Conservation (phyloP, 2,797 vertebrate species). For the Tiaroga cobitis region DNA sequence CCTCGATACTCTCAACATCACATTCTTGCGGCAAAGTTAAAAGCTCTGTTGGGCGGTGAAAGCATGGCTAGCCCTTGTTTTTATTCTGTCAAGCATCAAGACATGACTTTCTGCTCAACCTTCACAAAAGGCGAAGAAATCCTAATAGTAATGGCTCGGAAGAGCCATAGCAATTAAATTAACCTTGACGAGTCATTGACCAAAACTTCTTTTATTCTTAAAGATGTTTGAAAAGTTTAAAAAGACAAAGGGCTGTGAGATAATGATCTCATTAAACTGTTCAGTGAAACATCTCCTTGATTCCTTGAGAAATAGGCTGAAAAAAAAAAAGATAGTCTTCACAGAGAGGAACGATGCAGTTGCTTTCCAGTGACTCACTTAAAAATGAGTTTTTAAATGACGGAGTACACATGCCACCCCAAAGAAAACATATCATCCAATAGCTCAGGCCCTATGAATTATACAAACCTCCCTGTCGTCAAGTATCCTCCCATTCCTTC, state of each 20-base stretch:
- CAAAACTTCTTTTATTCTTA: conserved; percentile 68
- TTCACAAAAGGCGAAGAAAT: conserved; percentile 61
- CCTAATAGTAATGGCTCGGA: conserved; percentile 74
- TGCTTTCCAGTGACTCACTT: conserved; percentile 59
- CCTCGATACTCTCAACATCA: background rate
- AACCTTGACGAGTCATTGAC: conserved; percentile 75
- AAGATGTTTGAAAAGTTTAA: conserved; percentile 67
- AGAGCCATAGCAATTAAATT: conserved; percentile 79
- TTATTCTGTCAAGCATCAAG: conserved; percentile 1
- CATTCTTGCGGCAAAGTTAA: background rate
- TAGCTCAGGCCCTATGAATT: conserved; percentile 79
- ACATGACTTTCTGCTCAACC: background rate
- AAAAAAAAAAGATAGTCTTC: background rate
- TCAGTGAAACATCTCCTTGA: conserved; percentile 51
- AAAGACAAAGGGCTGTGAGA: conserved; percentile 69
- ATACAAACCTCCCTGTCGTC: conserved; percentile 73
- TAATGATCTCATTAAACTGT: conserved; percentile 78
- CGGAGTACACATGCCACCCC: conserved; percentile 65
- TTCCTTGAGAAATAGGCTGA: conserved; percentile 13
- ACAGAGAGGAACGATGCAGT: conserved; percentile 59
- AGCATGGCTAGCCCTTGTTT: background rate
- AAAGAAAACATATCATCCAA: conserved; percentile 73
- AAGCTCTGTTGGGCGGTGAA: background rate
- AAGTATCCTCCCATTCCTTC: background rate
- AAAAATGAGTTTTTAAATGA: conserved; percentile 78